Base-by-base conservation (phyloP, 2,888 invertebrate genomes). In the Thumatha senex region DNA sequence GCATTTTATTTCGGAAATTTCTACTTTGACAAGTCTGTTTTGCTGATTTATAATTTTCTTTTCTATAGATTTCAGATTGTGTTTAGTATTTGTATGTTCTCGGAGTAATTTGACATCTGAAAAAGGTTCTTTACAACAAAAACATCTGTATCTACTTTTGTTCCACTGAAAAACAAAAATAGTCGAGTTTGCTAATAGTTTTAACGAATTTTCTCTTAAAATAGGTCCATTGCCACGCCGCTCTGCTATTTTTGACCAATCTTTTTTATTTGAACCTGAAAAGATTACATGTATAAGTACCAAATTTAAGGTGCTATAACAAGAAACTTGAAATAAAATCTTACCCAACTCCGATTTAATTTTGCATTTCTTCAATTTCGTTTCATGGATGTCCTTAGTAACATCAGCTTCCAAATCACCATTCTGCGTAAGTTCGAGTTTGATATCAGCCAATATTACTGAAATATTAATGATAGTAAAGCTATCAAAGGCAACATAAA, bases 171-270 rank as follows among this genome's bases (percentile, higher is more conserved):
- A 91, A 0, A 85, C 80, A 46, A 85, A 81, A 29, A 86, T 68
- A 0, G 84, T 86, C 0, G 89, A 89, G 51, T 86, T 80, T 0
- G 72, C 74, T 0, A 91, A 67, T 0, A 91, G 94, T 77, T 96
- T 96, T 1, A 90, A 48, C 0, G 90, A 84, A 55, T 85, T 86
- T 13, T 84, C 79, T 14, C 89, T 56, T 0, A 87, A 51, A 11
- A 84, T 60, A 0, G 82, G 81, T 0, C 80, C 84, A 15, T 67
- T 70, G 11, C 85, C 84, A 0, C 89, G 81, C 0, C 78, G 56
- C 5, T 84, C 84, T 0, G 63, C 48, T 30, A 81, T 71, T 63
- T 77, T 84, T 0, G 54, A 40, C 78, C 76, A 77, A 33, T 78
- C 70, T 9, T 73, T 71, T 45, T 64, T 44, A n/a, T 58, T 50